Conservation (phyloP, 2,888 invertebrate genomes). For the Holacanthella duospinosa region DNA sequence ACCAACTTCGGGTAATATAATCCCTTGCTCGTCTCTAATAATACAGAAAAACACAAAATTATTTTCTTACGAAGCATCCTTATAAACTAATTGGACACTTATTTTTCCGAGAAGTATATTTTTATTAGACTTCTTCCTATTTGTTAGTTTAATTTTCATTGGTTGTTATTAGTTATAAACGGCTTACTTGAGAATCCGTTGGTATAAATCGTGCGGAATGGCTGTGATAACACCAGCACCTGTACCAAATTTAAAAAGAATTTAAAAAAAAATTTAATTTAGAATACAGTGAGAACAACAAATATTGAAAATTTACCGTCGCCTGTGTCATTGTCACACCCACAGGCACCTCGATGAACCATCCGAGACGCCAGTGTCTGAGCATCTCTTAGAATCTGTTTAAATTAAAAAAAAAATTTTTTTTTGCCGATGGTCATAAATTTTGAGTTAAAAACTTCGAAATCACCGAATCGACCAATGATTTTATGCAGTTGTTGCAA, state of each 20-base stretch:
- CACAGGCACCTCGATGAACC: slow-evolving; percentile 98
- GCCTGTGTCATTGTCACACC: slow-evolving; percentile 98
- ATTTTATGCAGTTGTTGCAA: too few species aligned
- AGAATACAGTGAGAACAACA: too few species aligned
- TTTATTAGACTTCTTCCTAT: background rate
- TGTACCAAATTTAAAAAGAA: too few species aligned
- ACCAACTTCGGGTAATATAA: slow-evolving; percentile 75
- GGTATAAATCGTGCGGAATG: slow-evolving; percentile 90
- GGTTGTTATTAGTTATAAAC: too few species aligned
- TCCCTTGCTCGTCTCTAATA: slow-evolving; percentile 64
- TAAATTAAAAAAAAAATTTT: too few species aligned
- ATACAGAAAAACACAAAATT: slow-evolving; percentile 30
- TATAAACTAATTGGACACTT: background rate
- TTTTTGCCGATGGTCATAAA: too few species aligned
- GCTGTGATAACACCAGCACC: slow-evolving; percentile 95
- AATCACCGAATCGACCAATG: too few species aligned
- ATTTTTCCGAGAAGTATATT: background rate
- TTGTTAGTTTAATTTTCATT: too few species aligned
- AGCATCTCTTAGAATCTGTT: slow-evolving; percentile 86
- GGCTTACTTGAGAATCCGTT: slow-evolving; percentile 68
- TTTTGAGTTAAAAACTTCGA: too few species aligned
- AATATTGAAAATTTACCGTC: too few species aligned
- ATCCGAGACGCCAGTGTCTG: slow-evolving; percentile 88
- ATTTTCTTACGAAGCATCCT: too few species aligned
- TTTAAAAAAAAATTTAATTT: too few species aligned